Base-by-base conservation (phyloP, 30 jellyfish, hydroid and myxozoan genomes). In the Chironex yamaguchii region DNA sequence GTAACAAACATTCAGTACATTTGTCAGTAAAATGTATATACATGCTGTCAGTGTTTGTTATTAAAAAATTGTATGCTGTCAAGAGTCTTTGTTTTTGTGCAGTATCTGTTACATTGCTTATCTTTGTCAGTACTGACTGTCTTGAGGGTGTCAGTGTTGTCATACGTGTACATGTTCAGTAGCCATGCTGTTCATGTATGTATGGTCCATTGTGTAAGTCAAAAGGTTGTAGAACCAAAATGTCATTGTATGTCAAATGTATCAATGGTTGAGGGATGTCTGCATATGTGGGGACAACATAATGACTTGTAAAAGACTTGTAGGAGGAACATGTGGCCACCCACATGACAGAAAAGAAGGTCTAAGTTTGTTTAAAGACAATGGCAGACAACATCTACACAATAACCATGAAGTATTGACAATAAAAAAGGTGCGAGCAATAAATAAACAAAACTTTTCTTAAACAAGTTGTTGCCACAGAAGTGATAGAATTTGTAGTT, bases 201-300 rank as follows among this genome's bases (percentile, higher is more conserved):
- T 76, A 51, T 27, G 25, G 13, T 0, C 88, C 88, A 50, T 2
- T 34, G 83, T 50, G 62, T 1, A 76, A 49, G 64, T 76, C 88
- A 34, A 52, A 76, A 0, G 88, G 88, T 32, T 79, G 21, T 0
- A 72, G 29, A 0, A 29, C 71, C 0, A 20, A 1, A 4, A 48
- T 1, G 36, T 71, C 68, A 0, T 28, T 3, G 3, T 4, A 2
- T 22, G 29, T 25, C 31, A 75, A 20, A 29, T 26, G 4, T 13
- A 23, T 24, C 0, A 76, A 35, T 2, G 2, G 3, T 0, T 50
- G 35, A 25, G 88, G 81, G n/a, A 51, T 50, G 9, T 76, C 4
- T 1, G 29, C 20, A 3, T 14, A 21, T 1, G 71, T 31, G 0
- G 85, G 85, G 23, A 72, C 85, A 36, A 72, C 49, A 35, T 72